Base-by-base conservation (phyloP, 2,797 vertebrate genomes). In the Macrochelys suwanniensis region DNA sequence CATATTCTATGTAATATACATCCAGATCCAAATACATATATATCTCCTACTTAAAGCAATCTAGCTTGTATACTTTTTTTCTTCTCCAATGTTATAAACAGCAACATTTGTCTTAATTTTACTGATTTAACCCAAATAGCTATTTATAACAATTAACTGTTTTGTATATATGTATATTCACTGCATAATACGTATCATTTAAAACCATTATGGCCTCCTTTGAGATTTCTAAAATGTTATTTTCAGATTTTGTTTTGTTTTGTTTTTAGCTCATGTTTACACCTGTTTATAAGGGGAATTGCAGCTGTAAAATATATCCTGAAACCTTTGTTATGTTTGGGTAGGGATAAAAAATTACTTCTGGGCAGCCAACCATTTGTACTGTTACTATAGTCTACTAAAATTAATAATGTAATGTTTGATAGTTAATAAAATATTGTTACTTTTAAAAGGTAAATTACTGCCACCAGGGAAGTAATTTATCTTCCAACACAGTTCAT, bases 341-440 rank as follows among this genome's bases (percentile, higher is more conserved):
- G 26, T 80, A 82, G 10, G 53, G 74, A 89, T 90, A 96, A 94
- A 95, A 93, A 87, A 83, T 95, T 95, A 89, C 51, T 95, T 6
- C 71, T 90, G 23, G 47, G 28, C 85, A 96, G 31, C 4, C 59
- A 96, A 76, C 50, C 8, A 89, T 92, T 94, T 97, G 71, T 57
- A 88, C 2, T 87, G 31, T 97, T 96, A 95, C 82, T 85, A 9
- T 12, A 87, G 54, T 49, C 26, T 68, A 82, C 37, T 96, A 86
- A 95, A 96, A 88, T 96, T 97, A 97, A 97, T 96, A 93, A 96
- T 81, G 74, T 92, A 96, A 96, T 96, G 45, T 49, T 13, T 97
- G 96, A 91, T 89, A 25, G 59, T 84, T 97, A 95, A 96, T 96
- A 97, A 97, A 97, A 80, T 96, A 92, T 57, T 88, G 82, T 82